Evolutionary conservation across 2,888 invertebrate genomes (phyloP), one percentile per base, ranked within the genome.

Genomic region (Trissolcus brochymenae): DNA sequence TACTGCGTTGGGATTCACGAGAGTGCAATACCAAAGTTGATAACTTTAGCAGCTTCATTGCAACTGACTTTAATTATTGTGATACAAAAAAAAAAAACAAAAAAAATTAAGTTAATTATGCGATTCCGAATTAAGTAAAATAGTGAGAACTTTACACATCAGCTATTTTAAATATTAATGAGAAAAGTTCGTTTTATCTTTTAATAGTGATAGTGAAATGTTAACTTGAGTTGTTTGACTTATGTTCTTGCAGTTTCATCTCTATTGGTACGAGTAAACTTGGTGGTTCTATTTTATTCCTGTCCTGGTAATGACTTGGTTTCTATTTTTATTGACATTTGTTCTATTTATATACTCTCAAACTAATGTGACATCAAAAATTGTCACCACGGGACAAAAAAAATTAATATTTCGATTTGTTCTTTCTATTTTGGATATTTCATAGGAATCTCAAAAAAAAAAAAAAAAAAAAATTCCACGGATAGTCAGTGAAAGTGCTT

Each of bases 121-220:
- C 16, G 1, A 16, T 6, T 46, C 1, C 6, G 9, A 2, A 11
- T 46, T n/a, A 14, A 14, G 7, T 0, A 14, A 46, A 46, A 16
- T 14, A 1, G 35, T 11, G 35, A 2, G 1, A 14, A 6, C 16
- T 46, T 57, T 46, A n/a, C 25, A 25, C 25, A n/a, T 16, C 14
- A 57, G 43, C 7, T 21, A 25, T 43, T 57, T 25, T 13, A n/a
- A n/a, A 17, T n/a, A 7, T 46, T 57, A 57, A 43, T n/a, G 19
- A 43, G 21, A 19, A 57, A 57, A 57, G 57, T 57, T 57, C n/a
- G 14, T 57, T 21, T 21, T 16, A 46, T 46, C 46, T 46, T 4
- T 9, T 2, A 16, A 46, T 46, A 16, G 13, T n/a, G 43, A 13
- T 43, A 13, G 16, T 46, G 46, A 46, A 46, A 46, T 46, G 7